These are phyloP conservation scores for Oryzias celebensis DNA, from an alignment of 2,113 vertebrate species.

Conservation along the genomic window DNA sequence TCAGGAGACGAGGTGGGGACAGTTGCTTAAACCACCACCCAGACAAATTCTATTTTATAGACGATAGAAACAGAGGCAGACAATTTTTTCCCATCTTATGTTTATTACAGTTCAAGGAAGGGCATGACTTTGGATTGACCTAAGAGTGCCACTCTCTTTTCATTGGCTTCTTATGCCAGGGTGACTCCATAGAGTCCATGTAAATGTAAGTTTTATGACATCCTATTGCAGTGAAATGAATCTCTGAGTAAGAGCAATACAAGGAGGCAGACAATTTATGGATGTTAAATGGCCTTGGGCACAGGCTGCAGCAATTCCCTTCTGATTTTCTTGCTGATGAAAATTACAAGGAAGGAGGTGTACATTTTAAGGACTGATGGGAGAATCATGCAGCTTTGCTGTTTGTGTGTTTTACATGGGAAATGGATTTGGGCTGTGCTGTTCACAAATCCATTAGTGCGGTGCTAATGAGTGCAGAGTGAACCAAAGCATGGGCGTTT, in stretches of 20 bases:
- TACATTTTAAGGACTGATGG: conserved; percentile 24
- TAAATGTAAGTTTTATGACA: conserved; percentile 45
- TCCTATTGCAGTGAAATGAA: conserved; percentile 28
- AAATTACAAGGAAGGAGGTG: conserved; percentile 10
- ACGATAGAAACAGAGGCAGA: background rate
- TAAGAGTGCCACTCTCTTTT: conserved; percentile 21
- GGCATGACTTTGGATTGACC: conserved; percentile 46
- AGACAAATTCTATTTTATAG: conserved; percentile 4
- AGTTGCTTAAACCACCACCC: conserved; percentile 46
- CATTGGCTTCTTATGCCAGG: conserved; percentile 34
- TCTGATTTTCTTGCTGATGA: conserved; percentile 28
- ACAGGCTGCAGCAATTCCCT: conserved; percentile 11
- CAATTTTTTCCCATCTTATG: conserved; percentile 33
- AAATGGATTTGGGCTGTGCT: conserved; percentile 25
- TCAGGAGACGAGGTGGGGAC: conserved; percentile 60
- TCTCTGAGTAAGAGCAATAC: conserved; percentile 12
- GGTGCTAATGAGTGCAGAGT: conserved; percentile 16
- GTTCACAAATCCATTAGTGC: conserved; percentile 54
- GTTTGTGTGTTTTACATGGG: conserved; percentile 19
- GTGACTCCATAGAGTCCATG: conserved; percentile 11
- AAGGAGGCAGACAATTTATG: conserved; percentile 24
- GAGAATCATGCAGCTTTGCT: conserved; percentile 27
- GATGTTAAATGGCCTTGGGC: conserved; percentile 23
- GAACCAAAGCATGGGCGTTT: conserved; percentile 32
- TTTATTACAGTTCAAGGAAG: conserved; percentile 37